Conservation (phyloP, 2,797 vertebrate species). For the Fistularia tabacaria region DNA sequence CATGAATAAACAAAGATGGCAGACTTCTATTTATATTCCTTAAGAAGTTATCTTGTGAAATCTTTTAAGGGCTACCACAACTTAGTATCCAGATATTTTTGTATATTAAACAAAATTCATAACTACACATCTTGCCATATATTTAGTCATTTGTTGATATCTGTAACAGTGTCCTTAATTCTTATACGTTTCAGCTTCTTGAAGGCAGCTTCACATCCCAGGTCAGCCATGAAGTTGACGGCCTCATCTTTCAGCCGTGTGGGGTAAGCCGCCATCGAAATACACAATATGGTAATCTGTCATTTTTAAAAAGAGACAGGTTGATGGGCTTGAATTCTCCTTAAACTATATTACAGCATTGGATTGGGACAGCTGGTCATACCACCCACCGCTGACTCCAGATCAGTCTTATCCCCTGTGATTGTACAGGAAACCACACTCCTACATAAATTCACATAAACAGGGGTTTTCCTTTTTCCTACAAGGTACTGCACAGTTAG, state of each 20-base stretch:
- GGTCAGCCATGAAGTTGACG: constrained; percentile 98
- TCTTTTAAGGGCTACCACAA: not conserved
- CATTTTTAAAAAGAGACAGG: constrained; percentile 16
- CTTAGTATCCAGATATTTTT: too few species aligned
- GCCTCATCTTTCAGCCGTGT: constrained; percentile 95
- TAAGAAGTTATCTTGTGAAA: constrained; percentile 1
- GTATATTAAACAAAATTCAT: too few species aligned
- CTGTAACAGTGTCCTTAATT: not conserved
- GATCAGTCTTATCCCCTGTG: constrained; percentile 20
- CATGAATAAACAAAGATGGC: constrained; percentile 18
- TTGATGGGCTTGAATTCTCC: not conserved
- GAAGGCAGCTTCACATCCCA: constrained; percentile 96
- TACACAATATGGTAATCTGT: constrained; percentile 18
- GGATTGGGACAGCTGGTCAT: constrained; percentile 35
- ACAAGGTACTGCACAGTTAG: constrained; percentile 13
- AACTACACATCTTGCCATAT: constrained; percentile 13
- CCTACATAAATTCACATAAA: constrained; percentile 35
- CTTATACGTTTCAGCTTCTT: constrained; percentile 79
- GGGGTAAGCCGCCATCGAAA: constrained; percentile 81
- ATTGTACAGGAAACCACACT: constrained; percentile 39
- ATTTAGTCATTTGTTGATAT: constrained; percentile 5
- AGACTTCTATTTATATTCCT: constrained; percentile 7
- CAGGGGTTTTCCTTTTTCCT: constrained; percentile 16
- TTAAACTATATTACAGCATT: constrained; percentile 9
- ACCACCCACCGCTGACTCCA: constrained; percentile 28